Base-by-base conservation (phyloP, 2,113 vertebrate species). In the Ceuthmochares aereus region DNA sequence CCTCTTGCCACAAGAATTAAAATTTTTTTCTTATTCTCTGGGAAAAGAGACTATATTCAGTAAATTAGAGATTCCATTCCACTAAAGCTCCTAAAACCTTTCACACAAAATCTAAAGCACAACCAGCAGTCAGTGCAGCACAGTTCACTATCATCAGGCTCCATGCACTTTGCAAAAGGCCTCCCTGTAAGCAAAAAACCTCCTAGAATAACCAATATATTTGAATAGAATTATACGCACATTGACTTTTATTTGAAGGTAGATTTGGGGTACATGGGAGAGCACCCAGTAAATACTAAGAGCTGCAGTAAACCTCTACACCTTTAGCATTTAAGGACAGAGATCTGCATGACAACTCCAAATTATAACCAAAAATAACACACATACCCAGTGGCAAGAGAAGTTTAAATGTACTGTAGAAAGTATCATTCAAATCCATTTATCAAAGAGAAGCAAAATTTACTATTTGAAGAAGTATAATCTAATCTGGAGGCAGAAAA, bases 101-200 rank as follows among this genome's bases (percentile, higher is more conserved):
- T 87, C 74, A 64, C 52, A 90, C 52, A 64, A 94, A 97, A 95
- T 63, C n/a, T 87, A 74, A 98, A 96, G 76, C 29, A 74, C 85
- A 79, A 49, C 27, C 66, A 79, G 74, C 26, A 89, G 56, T 19
- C 85, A 77, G 23, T 10, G 36, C 45, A 86, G 56, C 17, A 20
- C 13, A 58, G 74, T 49, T 81, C 49, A 86, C 30, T 76, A 79
- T 56, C 32, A 22, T 55, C 42, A 93, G 52, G 37, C 56, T 83
- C 66, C 62, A 52, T 8, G 45, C 30, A 23, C 26, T 90, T 81
- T 79, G 52, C 49, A 64, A 80, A 93, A 54, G 14, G 45, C 36
- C 66, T 73, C 7, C 21, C 6, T 82, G 7, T 43, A 94, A 77
- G 29, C 8, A 10, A 90, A 88, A 80, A 76, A 21, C 45, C 4